Conservation (phyloP, 2,888 invertebrate species). For the Folsomia manolachei region DNA sequence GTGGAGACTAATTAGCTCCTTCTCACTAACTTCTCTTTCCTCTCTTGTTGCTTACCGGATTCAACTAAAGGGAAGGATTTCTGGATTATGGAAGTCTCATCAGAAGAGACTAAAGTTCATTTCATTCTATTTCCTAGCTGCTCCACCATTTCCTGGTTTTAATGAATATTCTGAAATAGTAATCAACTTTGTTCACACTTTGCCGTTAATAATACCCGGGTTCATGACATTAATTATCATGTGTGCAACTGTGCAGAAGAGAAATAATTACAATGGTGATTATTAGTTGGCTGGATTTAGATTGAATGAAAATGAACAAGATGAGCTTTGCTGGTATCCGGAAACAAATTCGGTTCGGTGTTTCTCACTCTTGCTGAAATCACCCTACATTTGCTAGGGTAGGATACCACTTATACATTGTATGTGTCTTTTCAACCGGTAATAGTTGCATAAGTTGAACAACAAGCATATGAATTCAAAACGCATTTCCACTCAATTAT, state of each 20-base stretch:
- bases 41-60: conserved; percentile 24
- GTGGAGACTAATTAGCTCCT: conserved; percentile 48
- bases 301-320: not conserved
- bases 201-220: conserved; percentile 41
- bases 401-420: too few relatives aligned
- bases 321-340: not conserved
- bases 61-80: not conserved
- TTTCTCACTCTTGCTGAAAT: too few relatives aligned
- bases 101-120: conserved; percentile 1
- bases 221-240: conserved; percentile 50
- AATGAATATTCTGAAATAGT: conserved; percentile 42
- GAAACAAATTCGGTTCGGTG: too few relatives aligned
- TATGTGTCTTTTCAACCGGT: not conserved
- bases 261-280: conserved; percentile 44
- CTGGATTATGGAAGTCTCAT: conserved; percentile 10
- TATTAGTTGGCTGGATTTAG: not conserved
- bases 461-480: not conserved
- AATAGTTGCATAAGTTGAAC: not conserved
- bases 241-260: conserved; percentile 46
- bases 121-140: conserved; percentile 42
- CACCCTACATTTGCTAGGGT: too few relatives aligned
- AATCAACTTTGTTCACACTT: conserved; percentile 50
- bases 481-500: not conserved
- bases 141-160: conserved; percentile 48
- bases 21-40: too few relatives aligned